These are phyloP conservation scores for Adelognathus sp. DNA, from an alignment of 2,888 invertebrate species.

Conservation along the genomic window DNA sequence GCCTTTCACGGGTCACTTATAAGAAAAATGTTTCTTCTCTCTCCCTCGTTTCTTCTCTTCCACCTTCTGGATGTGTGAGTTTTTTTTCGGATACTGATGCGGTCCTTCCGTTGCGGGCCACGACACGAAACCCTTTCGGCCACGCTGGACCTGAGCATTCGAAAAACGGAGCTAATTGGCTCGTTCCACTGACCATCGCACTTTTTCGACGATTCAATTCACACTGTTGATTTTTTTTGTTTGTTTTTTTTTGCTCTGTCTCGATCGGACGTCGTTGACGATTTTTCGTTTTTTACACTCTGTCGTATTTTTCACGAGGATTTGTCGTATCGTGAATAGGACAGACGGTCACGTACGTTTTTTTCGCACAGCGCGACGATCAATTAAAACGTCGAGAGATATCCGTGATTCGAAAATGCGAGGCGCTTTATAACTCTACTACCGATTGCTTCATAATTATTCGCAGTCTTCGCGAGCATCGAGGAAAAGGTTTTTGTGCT, in stretches of 20 bases:
- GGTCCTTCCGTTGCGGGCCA: constrained; percentile 36
- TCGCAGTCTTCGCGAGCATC: not conserved
- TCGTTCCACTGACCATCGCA: constrained; percentile 76
- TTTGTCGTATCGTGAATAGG: constrained; percentile 27
- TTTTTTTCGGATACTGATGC: constrained; percentile 6
- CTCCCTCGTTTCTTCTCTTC: no score
- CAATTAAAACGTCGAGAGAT: constrained; percentile 69
- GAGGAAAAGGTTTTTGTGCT: not conserved
- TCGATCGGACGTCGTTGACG: constrained; percentile 12
- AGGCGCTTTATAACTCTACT: not conserved
- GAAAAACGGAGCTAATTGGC: constrained; percentile 79
- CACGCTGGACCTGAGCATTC: constrained; percentile 71
- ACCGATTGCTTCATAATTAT: not conserved
- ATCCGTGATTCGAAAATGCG: constrained; percentile 30
- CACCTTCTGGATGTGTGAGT: no score
- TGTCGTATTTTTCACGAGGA: constrained; percentile 3
- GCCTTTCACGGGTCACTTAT: constrained; percentile 73
- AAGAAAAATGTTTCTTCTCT: constrained; percentile 18
- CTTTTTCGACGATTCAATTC: constrained; percentile 62
- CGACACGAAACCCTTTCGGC: constrained; percentile 19
- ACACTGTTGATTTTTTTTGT: constrained; percentile 40
- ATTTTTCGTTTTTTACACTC: constrained; percentile 5
- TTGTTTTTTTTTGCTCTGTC: not conserved
- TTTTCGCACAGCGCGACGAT: constrained; percentile 71
- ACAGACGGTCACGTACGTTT: constrained; percentile 68